Evolutionary conservation across 1,140 invertebrate species (phyloP).

Genomic region (Anoplophora glabripennis): DNA sequence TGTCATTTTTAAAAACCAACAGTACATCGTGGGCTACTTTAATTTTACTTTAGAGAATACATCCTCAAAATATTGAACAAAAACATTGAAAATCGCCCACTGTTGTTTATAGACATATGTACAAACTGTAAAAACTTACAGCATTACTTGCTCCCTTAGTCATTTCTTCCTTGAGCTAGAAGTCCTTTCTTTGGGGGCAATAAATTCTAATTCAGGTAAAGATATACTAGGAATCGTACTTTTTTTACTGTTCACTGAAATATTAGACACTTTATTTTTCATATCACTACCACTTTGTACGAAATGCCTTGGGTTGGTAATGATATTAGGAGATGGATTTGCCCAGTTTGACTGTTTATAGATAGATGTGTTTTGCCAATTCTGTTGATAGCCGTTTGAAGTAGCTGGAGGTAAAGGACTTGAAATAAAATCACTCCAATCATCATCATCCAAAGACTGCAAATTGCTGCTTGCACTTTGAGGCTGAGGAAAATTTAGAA

Average conservation of each 20-base stretch:
- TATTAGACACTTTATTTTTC: constrained; percentile 10
- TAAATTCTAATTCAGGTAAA: constrained; percentile 52
- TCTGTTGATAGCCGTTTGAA: background rate
- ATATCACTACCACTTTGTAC: constrained; percentile 15
- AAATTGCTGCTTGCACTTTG: constrained; percentile 1
- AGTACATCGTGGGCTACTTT: no score
- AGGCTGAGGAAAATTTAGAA: background rate
- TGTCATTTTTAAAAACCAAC: no score
- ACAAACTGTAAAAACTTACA: constrained; percentile 25
- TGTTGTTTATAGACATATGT: background rate
- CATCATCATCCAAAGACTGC: constrained; percentile 53
- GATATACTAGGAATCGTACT: constrained; percentile 49
- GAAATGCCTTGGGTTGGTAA: constrained; percentile 34
- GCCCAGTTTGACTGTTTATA: constrained; percentile 22
- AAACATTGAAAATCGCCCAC: no score
- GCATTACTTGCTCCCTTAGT: constrained; percentile 45
- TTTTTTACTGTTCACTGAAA: constrained; percentile 9
- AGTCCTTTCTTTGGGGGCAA: constrained; percentile 45
- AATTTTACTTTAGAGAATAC: no score
- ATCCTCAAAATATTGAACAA: no score
- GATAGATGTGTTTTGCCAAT: background rate
- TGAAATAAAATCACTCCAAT: constrained; percentile 65
- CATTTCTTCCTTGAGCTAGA: constrained; percentile 36
- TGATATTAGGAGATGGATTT: constrained; percentile 33
- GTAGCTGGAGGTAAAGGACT: constrained; percentile 7